These are phyloP conservation scores for Lydus trimaculatus DNA, from an alignment of 2,888 invertebrate species.

Conservation along the genomic window DNA sequence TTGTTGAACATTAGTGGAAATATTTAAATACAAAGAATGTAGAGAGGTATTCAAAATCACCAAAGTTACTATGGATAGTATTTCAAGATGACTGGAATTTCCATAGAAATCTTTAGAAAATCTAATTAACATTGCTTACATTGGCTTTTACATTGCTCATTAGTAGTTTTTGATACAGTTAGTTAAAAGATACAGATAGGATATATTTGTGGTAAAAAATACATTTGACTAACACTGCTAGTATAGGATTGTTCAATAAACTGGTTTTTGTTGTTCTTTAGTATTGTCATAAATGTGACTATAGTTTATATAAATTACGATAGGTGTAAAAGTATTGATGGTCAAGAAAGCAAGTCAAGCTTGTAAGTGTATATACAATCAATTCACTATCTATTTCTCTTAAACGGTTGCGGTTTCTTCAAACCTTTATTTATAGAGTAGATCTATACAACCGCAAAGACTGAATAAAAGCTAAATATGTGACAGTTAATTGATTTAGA, in stretches of 20 bases:
- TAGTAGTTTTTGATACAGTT: too few species aligned
- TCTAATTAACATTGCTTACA: not conserved
- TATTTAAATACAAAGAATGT: not conserved
- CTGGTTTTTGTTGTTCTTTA: not conserved
- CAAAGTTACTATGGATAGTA: not conserved
- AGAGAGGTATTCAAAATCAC: not conserved
- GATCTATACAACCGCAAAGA: constrained; percentile 28
- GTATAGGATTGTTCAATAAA: not conserved
- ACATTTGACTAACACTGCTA: not conserved
- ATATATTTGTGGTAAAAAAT: too few species aligned
- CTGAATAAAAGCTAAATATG: constrained; percentile 31
- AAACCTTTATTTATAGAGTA: constrained; percentile 24
- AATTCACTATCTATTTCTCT: constrained; percentile 16
- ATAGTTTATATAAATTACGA: not conserved
- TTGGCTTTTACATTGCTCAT: not conserved
- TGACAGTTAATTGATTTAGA: constrained; percentile 39
- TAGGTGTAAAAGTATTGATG: not conserved
- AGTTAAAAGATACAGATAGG: too few species aligned
- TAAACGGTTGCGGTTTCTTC: constrained; percentile 39
- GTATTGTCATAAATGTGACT: not conserved
- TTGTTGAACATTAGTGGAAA: not conserved
- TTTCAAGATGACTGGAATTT: not conserved
- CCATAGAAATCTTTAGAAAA: too few species aligned
- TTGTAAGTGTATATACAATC: constrained; percentile 21
- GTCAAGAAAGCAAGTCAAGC: constrained; percentile 16